These are phyloP conservation scores for Noctua pronuba DNA, from an alignment of 2,888 invertebrate species.

Conservation along the genomic window DNA sequence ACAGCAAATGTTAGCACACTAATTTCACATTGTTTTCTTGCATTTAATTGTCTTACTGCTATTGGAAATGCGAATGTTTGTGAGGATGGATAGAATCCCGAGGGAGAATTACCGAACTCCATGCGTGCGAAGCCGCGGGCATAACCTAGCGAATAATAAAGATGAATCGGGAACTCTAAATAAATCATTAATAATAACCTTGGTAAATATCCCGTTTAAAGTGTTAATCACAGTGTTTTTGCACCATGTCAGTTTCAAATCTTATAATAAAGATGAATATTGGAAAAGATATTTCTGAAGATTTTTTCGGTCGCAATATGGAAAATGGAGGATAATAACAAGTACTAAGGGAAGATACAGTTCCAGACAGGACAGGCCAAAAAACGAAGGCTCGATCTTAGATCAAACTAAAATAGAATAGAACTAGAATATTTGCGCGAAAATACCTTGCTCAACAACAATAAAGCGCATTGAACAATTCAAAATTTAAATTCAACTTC, in stretches of 20 bases:
- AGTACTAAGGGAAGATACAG: neutral
- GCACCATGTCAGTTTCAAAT: neutral
- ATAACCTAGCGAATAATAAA: neutral
- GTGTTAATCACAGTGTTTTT: neutral
- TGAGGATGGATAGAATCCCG: neutral
- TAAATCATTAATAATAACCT: neutral
- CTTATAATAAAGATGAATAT: neutral
- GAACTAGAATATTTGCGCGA: slow-evolving; percentile 11
- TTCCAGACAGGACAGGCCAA: neutral
- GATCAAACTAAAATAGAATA: neutral
- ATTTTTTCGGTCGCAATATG: neutral
- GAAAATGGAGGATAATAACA: neutral
- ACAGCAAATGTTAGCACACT: slow-evolving; percentile 2
- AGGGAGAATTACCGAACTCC: neutral
- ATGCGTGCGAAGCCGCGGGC: neutral
- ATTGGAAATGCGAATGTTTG: neutral
- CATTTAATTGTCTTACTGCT: neutral
- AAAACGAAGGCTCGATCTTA: neutral
- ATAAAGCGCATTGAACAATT: slow-evolving; percentile 15
- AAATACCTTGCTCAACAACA: slow-evolving; percentile 1
- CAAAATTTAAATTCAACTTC: slow-evolving; percentile 23
- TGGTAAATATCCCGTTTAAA: neutral
- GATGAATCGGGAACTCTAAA: neutral
- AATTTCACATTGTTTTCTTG: slow-evolving; percentile 3
- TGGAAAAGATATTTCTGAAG: neutral